Evolutionary conservation across 2,113 vertebrate species (phyloP), one percentile per base, ranked within the genome.

Genomic region (Ia io): DNA sequence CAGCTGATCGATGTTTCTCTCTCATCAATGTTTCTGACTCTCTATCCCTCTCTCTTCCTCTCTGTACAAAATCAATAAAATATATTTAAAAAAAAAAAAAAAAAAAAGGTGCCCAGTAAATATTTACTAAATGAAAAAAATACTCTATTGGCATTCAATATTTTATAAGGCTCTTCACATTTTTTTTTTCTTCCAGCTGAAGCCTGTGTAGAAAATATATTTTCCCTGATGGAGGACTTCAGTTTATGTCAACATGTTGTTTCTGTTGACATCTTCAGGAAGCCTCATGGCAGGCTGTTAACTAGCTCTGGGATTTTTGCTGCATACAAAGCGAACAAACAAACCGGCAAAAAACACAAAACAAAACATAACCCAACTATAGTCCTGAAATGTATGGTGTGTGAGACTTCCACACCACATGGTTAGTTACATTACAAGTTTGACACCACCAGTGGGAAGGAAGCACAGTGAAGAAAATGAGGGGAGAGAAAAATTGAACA

Each of bases 191-290:
- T 93, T 67, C 56, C 9, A 70, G 63, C 56, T 53, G 59, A 85
- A 85, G 69, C 28, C 82, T 83, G 25, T 22, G 42, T 73, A 78
- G 90, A 97, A 95, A 93, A 95, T 77, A 90, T 87, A 97, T 93
- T 83, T 93, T 88, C 53, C 61, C 96, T 2, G 0, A 74, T 86
- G 88, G 69, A 90, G 85, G 88, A 94, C 95, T 95, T 96, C 78
- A 37, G 78, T 67, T 94, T 30, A 2, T 71, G 51, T 95, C 91
- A 93, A 94, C 88, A 91, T 90, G 78, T 16, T 96, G 90, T 80
- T 95, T 92, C 90, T 91, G 82, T 88, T 96, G 92, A 90, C 95
- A 95, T 95, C 93, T 76, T 96, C 92, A 71, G 61, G 70, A 96
- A 92, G 67, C 63, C 59, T 94, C 71, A 35, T 73, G 84, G 91